Conservation (phyloP, 2,113 vertebrate species). For the Acrocephalus kingi region DNA sequence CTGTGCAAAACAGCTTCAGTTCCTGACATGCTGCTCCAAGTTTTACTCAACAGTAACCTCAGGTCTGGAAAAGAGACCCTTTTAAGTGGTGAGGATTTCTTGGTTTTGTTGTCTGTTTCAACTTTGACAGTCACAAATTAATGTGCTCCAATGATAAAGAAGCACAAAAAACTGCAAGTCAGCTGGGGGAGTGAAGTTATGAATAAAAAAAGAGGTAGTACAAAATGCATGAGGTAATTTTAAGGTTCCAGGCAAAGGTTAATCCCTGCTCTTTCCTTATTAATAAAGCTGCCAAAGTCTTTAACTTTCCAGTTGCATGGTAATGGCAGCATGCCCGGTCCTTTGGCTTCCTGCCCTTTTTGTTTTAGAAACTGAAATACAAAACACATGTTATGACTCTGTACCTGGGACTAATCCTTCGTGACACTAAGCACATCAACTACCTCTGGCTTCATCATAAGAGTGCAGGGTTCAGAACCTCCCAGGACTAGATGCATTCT, state of each 20-base stretch:
- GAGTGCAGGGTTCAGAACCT: not conserved
- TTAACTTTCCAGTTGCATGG: not conserved
- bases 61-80: not conserved
- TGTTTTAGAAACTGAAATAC: slow-evolving; percentile 28
- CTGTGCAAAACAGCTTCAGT: not conserved
- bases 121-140: not conserved
- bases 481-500: not conserved
- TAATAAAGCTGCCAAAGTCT: slow-evolving; percentile 34
- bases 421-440: not conserved
- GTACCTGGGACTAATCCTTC: not conserved
- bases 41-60: not conserved
- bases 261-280: slow-evolving; percentile 11
- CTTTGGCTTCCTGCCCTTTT: slow-evolving; percentile 32
- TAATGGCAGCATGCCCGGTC: not conserved
- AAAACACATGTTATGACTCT: not conserved
- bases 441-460: not conserved
- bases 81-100: not conserved
- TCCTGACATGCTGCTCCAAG: not conserved
- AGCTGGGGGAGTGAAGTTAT: not conserved
- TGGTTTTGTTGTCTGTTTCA: not conserved
- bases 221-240: slow-evolving; percentile 38
- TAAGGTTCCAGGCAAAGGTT: slow-evolving; percentile 36
- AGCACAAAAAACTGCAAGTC: not conserved
- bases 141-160: not conserved
- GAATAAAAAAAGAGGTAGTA: slow-evolving; percentile 7